phyloP scores from a whole-genome alignment of 2,888 invertebrate species.

The Pseudeuparius sepicola region DNA sequence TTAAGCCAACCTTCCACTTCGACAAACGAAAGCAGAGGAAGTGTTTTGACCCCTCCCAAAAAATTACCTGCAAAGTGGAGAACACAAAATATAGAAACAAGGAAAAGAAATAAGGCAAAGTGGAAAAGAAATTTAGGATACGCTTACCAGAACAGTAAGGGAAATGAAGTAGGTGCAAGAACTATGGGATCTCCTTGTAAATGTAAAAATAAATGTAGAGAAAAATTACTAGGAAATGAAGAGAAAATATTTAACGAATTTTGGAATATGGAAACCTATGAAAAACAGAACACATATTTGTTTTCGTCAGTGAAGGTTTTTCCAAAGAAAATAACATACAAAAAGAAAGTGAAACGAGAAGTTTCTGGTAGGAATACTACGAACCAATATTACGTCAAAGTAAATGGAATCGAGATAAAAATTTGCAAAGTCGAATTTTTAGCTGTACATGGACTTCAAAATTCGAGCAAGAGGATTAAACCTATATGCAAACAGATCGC shows the following conservation, averaged over 20 bases:
- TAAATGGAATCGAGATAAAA: slow-evolving; percentile 2
- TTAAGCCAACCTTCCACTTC: no score
- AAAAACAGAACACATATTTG: slow-evolving; percentile 15
- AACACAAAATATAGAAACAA: no score
- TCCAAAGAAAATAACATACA: background rate
- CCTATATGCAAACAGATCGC: no score
- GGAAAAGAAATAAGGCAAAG: no score
- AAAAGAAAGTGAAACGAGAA: slow-evolving; percentile 4
- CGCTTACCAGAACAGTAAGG: no score
- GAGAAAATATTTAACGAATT: slow-evolving; percentile 14
- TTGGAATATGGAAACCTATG: slow-evolving; percentile 13
- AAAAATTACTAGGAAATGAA: slow-evolving; percentile 10
- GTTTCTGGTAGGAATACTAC: slow-evolving; percentile 1
- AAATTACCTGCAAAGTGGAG: no score
- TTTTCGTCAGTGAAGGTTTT: slow-evolving; percentile 9
- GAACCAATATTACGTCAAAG: slow-evolving; percentile 2
- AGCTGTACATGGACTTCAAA: slow-evolving; percentile 1
- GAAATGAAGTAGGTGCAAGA: no score
- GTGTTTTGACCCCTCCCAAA: no score
- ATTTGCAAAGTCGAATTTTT: slow-evolving; percentile 2
- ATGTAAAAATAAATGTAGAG: slow-evolving; percentile 15
- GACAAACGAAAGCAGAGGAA: no score
- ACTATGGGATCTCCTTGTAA: slow-evolving; percentile 14
- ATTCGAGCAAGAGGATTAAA: no score
- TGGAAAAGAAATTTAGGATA: no score